Conservation (phyloP, 1,140 invertebrate genomes). For the Palaemon carinicauda region DNA sequence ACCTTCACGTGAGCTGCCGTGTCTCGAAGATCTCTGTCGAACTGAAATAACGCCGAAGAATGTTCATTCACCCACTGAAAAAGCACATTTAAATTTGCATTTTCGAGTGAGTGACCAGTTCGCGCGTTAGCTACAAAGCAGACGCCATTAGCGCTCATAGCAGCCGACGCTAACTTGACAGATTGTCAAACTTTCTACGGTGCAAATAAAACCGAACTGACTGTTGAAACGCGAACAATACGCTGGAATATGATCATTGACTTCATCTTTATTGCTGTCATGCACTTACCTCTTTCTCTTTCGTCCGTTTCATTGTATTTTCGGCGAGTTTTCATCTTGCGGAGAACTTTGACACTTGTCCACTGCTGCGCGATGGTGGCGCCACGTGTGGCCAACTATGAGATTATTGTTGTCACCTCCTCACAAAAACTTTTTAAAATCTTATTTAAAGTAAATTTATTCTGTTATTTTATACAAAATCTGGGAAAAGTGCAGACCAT, state of each 20-base stretch:
- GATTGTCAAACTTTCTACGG: conserved; percentile 39
- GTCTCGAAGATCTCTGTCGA: background rate
- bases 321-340: conserved; percentile 46
- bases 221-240: background rate
- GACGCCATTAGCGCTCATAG: conserved; percentile 42
- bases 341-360: conserved; percentile 42
- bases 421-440: background rate
- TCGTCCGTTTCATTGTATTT: conserved; percentile 10
- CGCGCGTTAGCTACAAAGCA: conserved; percentile 43
- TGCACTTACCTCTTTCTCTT: conserved; percentile 1
- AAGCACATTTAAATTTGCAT: background rate
- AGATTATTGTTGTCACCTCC: background rate
- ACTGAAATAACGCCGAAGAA: background rate
- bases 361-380: conserved; percentile 33
- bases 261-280: background rate
- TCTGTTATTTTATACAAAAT: background rate
- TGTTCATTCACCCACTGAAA: background rate
- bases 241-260: background rate
- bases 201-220: background rate
- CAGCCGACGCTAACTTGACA: conserved; percentile 41
- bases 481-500: background rate
- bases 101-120: conserved; percentile 20
- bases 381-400: background rate
- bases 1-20: background rate
- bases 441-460: background rate